Base-by-base conservation (phyloP, 2,797 vertebrate species). In the Phoebastria nigripes region DNA sequence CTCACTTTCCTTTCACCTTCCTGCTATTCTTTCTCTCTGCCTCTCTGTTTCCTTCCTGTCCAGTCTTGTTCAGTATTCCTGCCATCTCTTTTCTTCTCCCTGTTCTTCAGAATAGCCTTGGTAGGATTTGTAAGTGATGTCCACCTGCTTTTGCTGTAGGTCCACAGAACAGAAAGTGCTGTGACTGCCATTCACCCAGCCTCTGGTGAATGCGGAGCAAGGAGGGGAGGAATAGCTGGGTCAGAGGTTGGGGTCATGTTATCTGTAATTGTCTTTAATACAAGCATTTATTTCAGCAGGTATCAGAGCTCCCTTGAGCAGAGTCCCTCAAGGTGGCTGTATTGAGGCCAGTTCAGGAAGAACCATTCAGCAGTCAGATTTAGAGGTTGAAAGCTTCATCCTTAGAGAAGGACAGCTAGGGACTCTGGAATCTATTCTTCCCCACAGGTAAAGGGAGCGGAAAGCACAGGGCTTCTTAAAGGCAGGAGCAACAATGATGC, bases 331-430 rank as follows among this genome's bases (percentile, higher is more conserved):
- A 63, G 44, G 77, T 67, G 71, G 9, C 87, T 92, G 7, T 88
- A 39, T 63, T 78, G 96, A 88, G 83, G 69, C 66, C 89, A 82
- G 70, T 67, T 80, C 95, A 82, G 92, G 87, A 95, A 66, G 94
- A 80, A 46, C 44, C 94, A 66, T 82, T 89, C 83, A 92, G 42
- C 92, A 91, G 95, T 88, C 97, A 96, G 63, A 84, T 79, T 84
- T 92, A 91, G 73, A 85, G 54, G 35, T 33, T 92, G 93, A 92
- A 87, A 95, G 54, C 89, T 94, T 96, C 82, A 90, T n/a, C 71
- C 39, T 87, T 94, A 94, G 92, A 83, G 93, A 82, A 94, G 77
- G 82, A 83, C 96, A 94, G 90, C 93, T 96, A 92, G 89, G 72
- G 82, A 84, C 70, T 49, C 46, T 72, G 92, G 89, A 87, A 49